phyloP scores from a whole-genome alignment of 2,888 invertebrate genomes.

The Plemyria rubiginata region DNA sequence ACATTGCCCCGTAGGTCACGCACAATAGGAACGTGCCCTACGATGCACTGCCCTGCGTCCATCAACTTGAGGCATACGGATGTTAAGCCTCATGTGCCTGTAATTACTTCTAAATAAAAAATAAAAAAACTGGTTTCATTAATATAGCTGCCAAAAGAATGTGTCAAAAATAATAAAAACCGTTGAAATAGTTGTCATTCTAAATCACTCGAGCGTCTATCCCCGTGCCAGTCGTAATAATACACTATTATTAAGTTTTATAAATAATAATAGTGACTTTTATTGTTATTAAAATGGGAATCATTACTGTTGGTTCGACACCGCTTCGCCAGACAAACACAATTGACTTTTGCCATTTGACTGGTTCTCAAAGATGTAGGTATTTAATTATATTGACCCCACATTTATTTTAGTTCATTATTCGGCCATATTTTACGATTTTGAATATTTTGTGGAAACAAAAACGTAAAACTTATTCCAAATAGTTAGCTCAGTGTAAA shows the following conservation, averaged over 20 bases:
- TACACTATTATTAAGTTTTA: slow-evolving; percentile 61
- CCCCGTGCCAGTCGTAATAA: slow-evolving; percentile 74
- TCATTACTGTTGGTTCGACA: slow-evolving; percentile 62
- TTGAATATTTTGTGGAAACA: slow-evolving; percentile 29
- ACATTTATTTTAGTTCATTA: slow-evolving; percentile 66
- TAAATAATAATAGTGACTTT: slow-evolving; percentile 74
- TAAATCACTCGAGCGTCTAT: slow-evolving; percentile 77
- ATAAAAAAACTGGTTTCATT: slow-evolving; percentile 1
- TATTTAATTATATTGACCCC: slow-evolving; percentile 80
- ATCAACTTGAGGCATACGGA: no score
- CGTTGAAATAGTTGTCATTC: slow-evolving; percentile 75
- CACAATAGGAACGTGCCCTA: no score
- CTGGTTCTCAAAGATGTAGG: slow-evolving; percentile 74
- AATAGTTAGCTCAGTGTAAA: background rate
- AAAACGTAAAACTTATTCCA: slow-evolving; percentile 12
- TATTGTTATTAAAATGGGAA: slow-evolving; percentile 70
- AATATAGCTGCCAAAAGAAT: slow-evolving; percentile 36
- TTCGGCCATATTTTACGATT: slow-evolving; percentile 56
- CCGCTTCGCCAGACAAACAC: slow-evolving; percentile 67
- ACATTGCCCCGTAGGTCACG: no score
- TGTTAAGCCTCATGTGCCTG: no score
- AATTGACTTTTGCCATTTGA: slow-evolving; percentile 82
- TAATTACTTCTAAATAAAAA: no score
- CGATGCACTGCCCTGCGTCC: no score
- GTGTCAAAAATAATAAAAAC: slow-evolving; percentile 55